phyloP scores from a whole-genome alignment of 2,113 vertebrate species.

The Larimichthys crocea region DNA sequence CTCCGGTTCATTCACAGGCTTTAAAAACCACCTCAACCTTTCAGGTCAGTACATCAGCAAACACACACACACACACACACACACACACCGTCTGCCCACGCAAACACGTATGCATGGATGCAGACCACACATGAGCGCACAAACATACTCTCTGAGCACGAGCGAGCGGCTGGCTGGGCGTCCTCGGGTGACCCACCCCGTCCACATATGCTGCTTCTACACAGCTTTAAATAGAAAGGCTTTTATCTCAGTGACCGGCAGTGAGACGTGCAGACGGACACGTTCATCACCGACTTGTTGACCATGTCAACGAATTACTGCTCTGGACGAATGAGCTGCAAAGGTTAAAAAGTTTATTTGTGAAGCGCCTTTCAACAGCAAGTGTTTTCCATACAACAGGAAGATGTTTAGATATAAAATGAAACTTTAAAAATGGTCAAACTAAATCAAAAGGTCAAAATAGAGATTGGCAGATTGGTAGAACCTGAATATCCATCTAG shows the following conservation, averaged over 20 bases:
- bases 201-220: slow-evolving; percentile 13
- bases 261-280: slow-evolving; percentile 29
- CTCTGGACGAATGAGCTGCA: neutral
- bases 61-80: slow-evolving; percentile 15
- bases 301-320: neutral
- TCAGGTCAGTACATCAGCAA: slow-evolving; percentile 38
- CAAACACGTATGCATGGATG: slow-evolving; percentile 21
- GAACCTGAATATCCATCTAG: too few species aligned
- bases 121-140: neutral
- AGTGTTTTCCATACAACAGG: too few species aligned
- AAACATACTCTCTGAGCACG: slow-evolving; percentile 20
- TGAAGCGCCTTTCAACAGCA: too few species aligned
- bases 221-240: slow-evolving; percentile 52
- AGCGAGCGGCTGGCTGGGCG: neutral
- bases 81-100: neutral
- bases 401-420: too few species aligned
- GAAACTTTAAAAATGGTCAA: too few species aligned
- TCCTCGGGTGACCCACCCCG: slow-evolving; percentile 42
- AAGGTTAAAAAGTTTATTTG: neutral
- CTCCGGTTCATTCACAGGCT: slow-evolving; percentile 12
- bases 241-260: slow-evolving; percentile 22
- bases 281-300: neutral
- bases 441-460: too few species aligned
- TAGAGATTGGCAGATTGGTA: too few species aligned
- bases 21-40: slow-evolving; percentile 9